phyloP scores from a whole-genome alignment of 2,797 vertebrate species.

The Enteromius unitaeniatus region DNA sequence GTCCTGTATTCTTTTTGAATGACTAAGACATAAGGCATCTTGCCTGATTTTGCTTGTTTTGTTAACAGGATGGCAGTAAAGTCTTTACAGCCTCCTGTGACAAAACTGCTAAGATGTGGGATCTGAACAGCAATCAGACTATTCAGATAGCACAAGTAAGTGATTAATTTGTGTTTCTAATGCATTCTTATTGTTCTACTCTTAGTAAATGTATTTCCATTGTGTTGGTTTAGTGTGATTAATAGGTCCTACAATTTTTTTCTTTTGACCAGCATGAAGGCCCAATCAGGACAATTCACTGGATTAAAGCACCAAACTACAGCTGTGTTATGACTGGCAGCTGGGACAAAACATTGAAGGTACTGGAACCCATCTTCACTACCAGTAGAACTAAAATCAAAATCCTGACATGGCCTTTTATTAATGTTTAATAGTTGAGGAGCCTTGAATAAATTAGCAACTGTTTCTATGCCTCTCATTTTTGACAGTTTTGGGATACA shows the following conservation, averaged over 20 bases:
- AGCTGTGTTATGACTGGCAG: slow-evolving; percentile 98
- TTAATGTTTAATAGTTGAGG: background rate
- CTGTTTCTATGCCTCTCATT: background rate
- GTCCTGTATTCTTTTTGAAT: background rate
- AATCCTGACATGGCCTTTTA: background rate
- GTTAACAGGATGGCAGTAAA: slow-evolving; percentile 93
- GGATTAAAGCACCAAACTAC: slow-evolving; percentile 99
- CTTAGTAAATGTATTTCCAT: background rate
- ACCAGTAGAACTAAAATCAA: background rate
- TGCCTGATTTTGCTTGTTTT: slow-evolving; percentile 9
- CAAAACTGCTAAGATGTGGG: slow-evolving; percentile 99
- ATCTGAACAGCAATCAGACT: slow-evolving; percentile 97
- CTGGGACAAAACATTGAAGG: slow-evolving; percentile 99
- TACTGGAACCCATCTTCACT: slow-evolving; percentile 58
- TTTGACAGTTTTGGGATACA: slow-evolving; percentile 94
- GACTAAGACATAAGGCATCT: background rate
- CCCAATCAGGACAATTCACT: slow-evolving; percentile 95
- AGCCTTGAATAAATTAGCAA: background rate
- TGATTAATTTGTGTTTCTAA: background rate
- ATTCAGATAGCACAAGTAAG: slow-evolving; percentile 97
- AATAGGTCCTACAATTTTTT: background rate
- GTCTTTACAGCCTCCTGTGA: slow-evolving; percentile 98
- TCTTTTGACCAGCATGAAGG: slow-evolving; percentile 86
- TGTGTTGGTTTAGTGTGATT: slow-evolving; percentile 2
- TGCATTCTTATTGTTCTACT: background rate